These are phyloP conservation scores for Amphiprion clarkii DNA, from an alignment of 2,797 vertebrate species.

Conservation along the genomic window DNA sequence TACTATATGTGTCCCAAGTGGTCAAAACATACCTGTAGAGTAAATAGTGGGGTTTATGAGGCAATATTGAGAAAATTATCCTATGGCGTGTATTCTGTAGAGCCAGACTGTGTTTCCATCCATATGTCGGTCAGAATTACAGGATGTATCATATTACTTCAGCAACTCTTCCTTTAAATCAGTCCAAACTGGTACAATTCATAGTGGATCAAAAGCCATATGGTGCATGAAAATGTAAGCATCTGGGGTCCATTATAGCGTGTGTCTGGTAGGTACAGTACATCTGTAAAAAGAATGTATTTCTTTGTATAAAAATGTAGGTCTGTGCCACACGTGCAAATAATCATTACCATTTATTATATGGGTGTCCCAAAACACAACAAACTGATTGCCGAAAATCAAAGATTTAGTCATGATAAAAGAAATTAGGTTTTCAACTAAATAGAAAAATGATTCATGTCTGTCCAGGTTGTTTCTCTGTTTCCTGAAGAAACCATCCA, in stretches of 20 bases:
- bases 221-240: conserved; percentile 11
- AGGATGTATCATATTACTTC: not conserved
- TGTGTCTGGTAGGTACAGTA: not conserved
- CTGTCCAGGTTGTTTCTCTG: conserved; percentile 3
- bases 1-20: not conserved
- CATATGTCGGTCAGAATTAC: not conserved
- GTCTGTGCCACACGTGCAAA: not conserved
- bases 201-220: conserved; percentile 7
- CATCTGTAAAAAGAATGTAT: conserved; percentile 13
- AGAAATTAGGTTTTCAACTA: conserved; percentile 10
- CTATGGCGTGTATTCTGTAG: not conserved
- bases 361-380: conserved; percentile 16
- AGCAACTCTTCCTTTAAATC: conserved; percentile 12
- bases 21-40: not conserved
- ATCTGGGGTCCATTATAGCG: not conserved
- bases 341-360: conserved; percentile 25
- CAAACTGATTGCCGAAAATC: not conserved
- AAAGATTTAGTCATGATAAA: conserved; percentile 30
- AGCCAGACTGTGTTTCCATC: not conserved
- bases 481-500: conserved; percentile 8
- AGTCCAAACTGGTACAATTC: conserved; percentile 4
- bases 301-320: no score
- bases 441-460: conserved; percentile 7
- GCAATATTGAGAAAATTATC: not conserved
- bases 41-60: not conserved